A percentile compares a stretch with the other conserved stretches of the same genome.
These are phyloP conservation scores for Drepana falcataria DNA, from an alignment of 2,888 invertebrate species.

Conservation along the genomic window DNA sequence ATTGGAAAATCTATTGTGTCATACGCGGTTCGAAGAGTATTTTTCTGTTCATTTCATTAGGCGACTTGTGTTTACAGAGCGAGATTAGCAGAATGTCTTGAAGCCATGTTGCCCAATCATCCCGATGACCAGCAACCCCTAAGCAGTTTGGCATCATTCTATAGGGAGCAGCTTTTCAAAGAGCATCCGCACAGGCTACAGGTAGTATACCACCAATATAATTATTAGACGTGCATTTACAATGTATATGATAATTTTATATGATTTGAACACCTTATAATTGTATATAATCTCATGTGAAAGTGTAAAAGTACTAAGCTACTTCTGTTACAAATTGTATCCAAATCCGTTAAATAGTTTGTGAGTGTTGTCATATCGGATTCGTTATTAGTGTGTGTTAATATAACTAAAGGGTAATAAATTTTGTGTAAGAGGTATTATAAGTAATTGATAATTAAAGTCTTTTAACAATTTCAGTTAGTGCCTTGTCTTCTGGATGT, in stretches of 20 bases:
- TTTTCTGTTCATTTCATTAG: too few relatives aligned
- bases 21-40: too few relatives aligned
- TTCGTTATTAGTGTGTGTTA: too few relatives aligned
- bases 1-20: too few relatives aligned
- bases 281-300: neutral
- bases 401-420: too few relatives aligned
- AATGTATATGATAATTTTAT: too few relatives aligned
- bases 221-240: neutral
- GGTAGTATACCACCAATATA: constrained; percentile 46
- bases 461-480: constrained; percentile 70
- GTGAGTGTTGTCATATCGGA: too few relatives aligned
- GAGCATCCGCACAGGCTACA: constrained; percentile 85
- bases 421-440: too few relatives aligned
- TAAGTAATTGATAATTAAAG: too few relatives aligned
- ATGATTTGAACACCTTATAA: neutral
- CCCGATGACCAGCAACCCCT: constrained; percentile 76
- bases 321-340: too few relatives aligned
- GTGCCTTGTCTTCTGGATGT: constrained; percentile 90
- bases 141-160: constrained; percentile 69
- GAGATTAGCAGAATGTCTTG: constrained; percentile 91
- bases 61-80: constrained; percentile 76
- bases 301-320: too few relatives aligned
- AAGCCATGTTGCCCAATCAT: constrained; percentile 88
- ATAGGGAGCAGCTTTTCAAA: constrained; percentile 86
- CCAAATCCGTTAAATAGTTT: too few relatives aligned